phyloP scores from a whole-genome alignment of 2,113 vertebrate species.

The Turnix velox region DNA sequence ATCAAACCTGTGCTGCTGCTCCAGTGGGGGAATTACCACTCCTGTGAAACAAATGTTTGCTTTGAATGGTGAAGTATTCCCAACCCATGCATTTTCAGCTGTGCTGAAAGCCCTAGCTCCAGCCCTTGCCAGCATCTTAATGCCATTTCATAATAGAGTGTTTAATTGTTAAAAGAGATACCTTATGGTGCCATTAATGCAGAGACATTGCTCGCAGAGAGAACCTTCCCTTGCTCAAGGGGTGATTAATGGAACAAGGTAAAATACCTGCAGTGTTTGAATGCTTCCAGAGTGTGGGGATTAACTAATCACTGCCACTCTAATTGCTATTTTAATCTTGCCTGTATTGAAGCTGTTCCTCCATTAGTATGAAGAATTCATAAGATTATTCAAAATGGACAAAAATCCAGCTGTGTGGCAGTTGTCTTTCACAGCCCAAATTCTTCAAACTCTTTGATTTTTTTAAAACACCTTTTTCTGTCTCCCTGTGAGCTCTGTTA shows the following conservation, averaged over 20 bases:
- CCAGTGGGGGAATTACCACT: neutral
- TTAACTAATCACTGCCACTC: conserved; percentile 21
- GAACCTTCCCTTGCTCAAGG: neutral
- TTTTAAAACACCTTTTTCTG: neutral
- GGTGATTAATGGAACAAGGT: conserved; percentile 7
- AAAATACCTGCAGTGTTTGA: conserved; percentile 28
- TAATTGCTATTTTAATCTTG: conserved; percentile 20
- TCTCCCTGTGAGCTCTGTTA: neutral
- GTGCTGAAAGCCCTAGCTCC: conserved; percentile 20
- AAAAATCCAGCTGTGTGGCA: neutral
- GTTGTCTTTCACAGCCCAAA: neutral
- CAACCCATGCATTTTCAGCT: neutral
- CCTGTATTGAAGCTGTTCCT: neutral
- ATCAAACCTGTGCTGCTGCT: neutral
- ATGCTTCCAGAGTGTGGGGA: neutral
- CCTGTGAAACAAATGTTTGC: neutral
- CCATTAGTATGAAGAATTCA: neutral
- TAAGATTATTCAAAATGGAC: neutral
- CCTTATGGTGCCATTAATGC: neutral
- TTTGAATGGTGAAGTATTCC: neutral
- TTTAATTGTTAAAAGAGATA: neutral
- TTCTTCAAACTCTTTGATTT: neutral
- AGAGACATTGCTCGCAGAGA: neutral
- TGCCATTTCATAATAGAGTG: neutral
- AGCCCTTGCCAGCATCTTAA: conserved; percentile 29